Conservation (phyloP, 2,113 vertebrate species). For the Scytalopus superciliaris region DNA sequence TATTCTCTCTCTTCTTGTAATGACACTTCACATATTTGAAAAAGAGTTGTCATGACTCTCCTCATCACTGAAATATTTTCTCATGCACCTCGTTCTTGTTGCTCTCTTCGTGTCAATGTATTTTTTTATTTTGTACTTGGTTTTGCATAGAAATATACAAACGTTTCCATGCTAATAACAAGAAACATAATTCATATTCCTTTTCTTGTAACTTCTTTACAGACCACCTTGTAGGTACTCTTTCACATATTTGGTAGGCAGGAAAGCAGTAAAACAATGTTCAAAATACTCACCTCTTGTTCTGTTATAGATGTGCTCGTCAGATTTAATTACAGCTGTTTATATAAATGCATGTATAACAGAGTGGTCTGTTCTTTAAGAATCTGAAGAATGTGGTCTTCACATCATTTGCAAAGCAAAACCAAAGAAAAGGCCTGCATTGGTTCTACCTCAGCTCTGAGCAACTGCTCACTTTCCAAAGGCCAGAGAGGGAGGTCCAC, state of each 20-base stretch:
- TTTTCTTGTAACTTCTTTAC: background rate
- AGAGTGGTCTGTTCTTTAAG: background rate
- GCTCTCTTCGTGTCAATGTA: background rate
- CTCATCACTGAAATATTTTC: background rate
- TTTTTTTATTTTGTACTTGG: background rate
- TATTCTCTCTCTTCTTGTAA: background rate
- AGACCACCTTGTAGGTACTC: rapidly evolving
- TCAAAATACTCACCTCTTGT: background rate
- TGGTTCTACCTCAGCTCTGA: background rate
- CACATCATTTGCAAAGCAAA: background rate
- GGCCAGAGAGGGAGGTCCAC: background rate
- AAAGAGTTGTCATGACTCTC: background rate
- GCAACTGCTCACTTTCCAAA: background rate
- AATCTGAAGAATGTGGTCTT: background rate
- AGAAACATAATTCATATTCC: background rate
- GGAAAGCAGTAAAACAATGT: background rate
- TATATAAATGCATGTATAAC: background rate
- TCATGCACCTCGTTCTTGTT: background rate
- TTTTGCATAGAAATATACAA: background rate
- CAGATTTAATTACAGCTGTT: background rate
- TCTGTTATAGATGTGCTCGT: background rate
- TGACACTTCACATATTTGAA: background rate
- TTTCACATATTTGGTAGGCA: background rate
- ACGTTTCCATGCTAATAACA: background rate
- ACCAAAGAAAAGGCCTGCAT: background rate